phyloP scores from a whole-genome alignment of 2,113 vertebrate species.

The Rhinolophus ferrumequinum region DNA sequence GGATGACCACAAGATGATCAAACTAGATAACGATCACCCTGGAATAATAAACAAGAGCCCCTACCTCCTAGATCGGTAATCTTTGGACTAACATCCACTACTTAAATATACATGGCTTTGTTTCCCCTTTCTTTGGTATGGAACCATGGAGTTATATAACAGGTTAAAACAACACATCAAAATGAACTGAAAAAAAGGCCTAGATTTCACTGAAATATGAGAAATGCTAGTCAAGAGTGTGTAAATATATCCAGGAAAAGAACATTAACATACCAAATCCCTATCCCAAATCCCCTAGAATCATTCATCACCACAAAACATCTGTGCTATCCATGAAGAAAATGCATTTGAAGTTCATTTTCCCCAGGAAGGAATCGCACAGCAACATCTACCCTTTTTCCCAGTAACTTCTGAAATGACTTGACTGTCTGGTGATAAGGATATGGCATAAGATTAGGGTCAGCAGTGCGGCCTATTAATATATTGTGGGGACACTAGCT shows the following conservation, averaged over 20 bases:
- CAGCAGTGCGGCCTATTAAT: not conserved
- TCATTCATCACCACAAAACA: slow-evolving; percentile 29
- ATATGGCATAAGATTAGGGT: not conserved
- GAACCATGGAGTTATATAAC: not conserved
- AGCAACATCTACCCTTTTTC: not conserved
- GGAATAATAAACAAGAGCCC: not conserved
- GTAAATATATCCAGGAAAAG: not conserved
- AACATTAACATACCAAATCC: not conserved
- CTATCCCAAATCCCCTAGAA: not conserved
- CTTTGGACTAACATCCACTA: not conserved
- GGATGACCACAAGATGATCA: not conserved
- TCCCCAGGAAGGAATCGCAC: not conserved
- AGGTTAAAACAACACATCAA: not conserved
- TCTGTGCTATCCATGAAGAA: not conserved
- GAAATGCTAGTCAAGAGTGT: not conserved
- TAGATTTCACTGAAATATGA: slow-evolving; percentile 31
- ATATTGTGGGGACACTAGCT: not conserved
- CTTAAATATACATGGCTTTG: not conserved
- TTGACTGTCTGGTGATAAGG: not conserved
- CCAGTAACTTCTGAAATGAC: not conserved
- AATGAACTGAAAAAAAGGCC: slow-evolving; percentile 3
- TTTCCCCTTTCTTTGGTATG: slow-evolving; percentile 3
- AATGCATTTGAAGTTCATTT: not conserved
- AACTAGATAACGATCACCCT: not conserved
- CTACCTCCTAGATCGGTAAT: not conserved